phyloP scores from a whole-genome alignment of 2,797 vertebrate species.

The Labeo calbasu region DNA sequence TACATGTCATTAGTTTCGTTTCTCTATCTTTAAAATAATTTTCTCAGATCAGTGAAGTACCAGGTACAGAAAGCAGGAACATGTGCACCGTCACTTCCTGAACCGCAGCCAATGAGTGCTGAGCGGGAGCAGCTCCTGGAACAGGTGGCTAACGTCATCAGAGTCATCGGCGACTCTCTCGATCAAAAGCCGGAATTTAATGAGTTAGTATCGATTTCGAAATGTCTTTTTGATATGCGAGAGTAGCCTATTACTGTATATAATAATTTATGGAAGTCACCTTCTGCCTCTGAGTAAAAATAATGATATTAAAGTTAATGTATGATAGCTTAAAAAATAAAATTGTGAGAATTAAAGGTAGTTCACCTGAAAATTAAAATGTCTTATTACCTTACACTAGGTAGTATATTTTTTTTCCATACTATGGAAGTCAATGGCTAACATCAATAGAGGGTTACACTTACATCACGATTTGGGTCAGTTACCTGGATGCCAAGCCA shows the following conservation, averaged over 20 bases:
- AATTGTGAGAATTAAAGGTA: neutral
- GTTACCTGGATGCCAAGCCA: too few relatives aligned
- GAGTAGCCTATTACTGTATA: neutral
- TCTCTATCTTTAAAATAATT: neutral
- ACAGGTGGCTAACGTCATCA: neutral
- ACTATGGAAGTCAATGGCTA: too few relatives aligned
- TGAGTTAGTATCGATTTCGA: neutral
- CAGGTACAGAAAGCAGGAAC: neutral
- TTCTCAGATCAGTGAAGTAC: neutral
- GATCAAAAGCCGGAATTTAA: neutral
- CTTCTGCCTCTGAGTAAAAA: too few relatives aligned
- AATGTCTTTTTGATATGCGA: neutral
- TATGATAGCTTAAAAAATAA: neutral
- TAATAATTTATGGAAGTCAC: neutral
- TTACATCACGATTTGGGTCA: too few relatives aligned
- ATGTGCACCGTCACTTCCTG: neutral
- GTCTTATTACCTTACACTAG: too few relatives aligned
- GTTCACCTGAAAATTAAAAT: too few relatives aligned
- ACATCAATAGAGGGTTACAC: too few relatives aligned
- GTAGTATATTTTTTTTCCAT: too few relatives aligned
- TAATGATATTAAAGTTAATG: neutral
- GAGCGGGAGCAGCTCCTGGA: slow-evolving; percentile 6
- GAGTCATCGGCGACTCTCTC: fast-evolving
- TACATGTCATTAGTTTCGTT: neutral
- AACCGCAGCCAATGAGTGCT: neutral